Evolutionary conservation across 2,888 invertebrate species (phyloP).

Genomic region (Hyalella azteca): DNA sequence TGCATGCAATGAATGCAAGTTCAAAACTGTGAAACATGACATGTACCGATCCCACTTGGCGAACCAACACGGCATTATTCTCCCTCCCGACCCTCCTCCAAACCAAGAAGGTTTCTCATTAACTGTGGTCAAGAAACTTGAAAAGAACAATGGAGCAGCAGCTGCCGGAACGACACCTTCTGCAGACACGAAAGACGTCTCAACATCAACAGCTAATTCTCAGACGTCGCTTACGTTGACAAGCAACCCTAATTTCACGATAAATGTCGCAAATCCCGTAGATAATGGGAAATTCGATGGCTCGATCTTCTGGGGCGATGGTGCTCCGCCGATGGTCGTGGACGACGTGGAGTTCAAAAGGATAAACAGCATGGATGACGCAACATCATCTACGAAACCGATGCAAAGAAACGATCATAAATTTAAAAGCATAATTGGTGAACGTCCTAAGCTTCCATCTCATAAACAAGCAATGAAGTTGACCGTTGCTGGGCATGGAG

Average conservation of each 20-base stretch:
- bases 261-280: no score
- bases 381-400: no score
- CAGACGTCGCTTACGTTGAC: not conserved
- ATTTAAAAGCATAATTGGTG: no score
- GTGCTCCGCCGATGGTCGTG: not conserved
- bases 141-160: no score
- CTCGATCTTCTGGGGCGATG: no score
- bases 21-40: constrained; percentile 57
- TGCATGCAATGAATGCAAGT: constrained; percentile 52
- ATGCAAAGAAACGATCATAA: no score
- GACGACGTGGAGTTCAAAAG: constrained; percentile 5
- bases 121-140: no score
- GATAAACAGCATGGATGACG: not conserved
- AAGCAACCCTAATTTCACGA: not conserved
- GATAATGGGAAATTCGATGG: no score
- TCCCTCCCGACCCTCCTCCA: constrained; percentile 9
- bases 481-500: no score
- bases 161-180: not conserved
- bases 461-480: no score
- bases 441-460: no score
- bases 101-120: no score
- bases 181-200: not conserved
- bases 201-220: not conserved
- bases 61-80: constrained; percentile 35
- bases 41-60: constrained; percentile 53